These are phyloP conservation scores for Cephalopterus ornatus DNA, from an alignment of 2,113 vertebrate species.

Conservation along the genomic window DNA sequence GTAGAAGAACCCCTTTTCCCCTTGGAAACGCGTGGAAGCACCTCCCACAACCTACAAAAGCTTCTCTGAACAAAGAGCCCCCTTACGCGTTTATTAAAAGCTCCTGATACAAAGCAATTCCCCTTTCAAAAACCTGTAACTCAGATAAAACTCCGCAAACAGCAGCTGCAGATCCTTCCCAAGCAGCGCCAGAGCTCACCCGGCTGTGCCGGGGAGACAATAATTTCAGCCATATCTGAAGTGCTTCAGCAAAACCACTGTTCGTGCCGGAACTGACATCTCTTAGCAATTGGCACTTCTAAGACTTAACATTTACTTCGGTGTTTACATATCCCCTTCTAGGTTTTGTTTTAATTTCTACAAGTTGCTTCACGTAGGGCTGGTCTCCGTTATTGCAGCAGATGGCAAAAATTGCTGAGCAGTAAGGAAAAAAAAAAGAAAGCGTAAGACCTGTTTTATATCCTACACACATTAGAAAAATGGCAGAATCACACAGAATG, in stretches of 20 bases:
- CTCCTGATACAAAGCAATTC: neutral
- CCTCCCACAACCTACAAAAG: neutral
- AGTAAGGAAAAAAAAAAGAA: neutral
- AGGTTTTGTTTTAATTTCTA: neutral
- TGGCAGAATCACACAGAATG: neutral
- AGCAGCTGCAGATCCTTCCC: neutral
- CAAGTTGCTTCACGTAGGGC: neutral
- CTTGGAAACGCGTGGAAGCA: neutral
- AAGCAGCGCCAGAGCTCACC: neutral
- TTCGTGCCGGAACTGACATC: neutral
- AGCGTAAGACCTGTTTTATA: neutral
- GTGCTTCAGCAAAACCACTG: neutral
- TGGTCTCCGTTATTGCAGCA: neutral
- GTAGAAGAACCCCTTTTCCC: neutral
- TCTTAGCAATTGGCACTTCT: neutral
- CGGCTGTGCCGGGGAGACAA: neutral
- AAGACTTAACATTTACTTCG: neutral
- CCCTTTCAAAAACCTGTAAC: neutral
- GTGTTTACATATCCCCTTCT: neutral
- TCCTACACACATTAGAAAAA: neutral
- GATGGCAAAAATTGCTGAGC: slow-evolving; percentile 22
- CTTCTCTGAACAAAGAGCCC: neutral
- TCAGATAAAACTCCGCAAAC: neutral
- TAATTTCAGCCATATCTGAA: neutral
- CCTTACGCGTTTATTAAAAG: neutral